Conservation (phyloP, 2,797 vertebrate species). For the Oryzias sinensis region DNA sequence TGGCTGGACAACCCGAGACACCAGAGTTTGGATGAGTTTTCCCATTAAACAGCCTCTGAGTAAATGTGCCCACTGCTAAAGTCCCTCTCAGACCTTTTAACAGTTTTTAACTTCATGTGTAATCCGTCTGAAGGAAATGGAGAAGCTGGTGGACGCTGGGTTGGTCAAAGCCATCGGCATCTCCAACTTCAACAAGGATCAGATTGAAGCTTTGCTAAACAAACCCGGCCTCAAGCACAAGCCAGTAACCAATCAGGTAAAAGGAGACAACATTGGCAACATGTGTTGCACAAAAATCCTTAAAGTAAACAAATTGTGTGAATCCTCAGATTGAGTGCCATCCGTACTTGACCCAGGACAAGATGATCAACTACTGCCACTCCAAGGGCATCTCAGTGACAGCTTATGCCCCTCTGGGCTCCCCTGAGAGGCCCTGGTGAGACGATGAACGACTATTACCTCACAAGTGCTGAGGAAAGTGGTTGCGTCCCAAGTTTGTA, state of each 20-base stretch:
- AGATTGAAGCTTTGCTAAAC: conserved; percentile 87
- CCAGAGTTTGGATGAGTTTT: too few relatives aligned
- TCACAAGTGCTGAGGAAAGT: background rate
- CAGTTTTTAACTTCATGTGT: background rate
- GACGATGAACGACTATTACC: conserved; percentile 2
- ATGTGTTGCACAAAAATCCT: too few relatives aligned
- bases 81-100: too few relatives aligned
- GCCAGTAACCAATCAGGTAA: conserved; percentile 93
- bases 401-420: conserved; percentile 86
- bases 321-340: conserved; percentile 84
- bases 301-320: background rate
- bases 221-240: conserved; percentile 91
- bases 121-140: conserved; percentile 81
- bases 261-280: conserved; percentile 27
- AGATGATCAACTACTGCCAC: conserved; percentile 83
- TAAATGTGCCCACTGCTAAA: too few relatives aligned
- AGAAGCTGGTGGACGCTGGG: conserved; percentile 88
- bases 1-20: too few relatives aligned
- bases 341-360: conserved; percentile 85
- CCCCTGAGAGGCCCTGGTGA: conserved; percentile 79
- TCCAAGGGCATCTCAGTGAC: conserved; percentile 84
- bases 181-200: conserved; percentile 93
- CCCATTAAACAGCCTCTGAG: too few relatives aligned
- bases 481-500: too few relatives aligned
- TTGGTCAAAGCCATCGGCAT: conserved; percentile 90